Evolutionary conservation across 1,140 invertebrate species (phyloP).

Genomic region (Nautilus pompilius): DNA sequence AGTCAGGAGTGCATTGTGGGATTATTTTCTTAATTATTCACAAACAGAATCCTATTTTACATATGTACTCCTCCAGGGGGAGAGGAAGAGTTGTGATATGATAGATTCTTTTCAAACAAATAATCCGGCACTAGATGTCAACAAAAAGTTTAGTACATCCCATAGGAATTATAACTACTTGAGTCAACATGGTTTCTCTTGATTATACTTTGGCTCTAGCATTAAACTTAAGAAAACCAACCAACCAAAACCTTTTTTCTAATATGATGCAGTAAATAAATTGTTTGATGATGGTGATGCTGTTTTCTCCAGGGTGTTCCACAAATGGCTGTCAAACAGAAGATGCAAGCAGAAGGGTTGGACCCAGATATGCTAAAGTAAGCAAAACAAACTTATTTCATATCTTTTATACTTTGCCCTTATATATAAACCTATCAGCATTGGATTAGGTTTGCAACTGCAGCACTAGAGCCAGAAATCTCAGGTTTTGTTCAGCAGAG

Average conservation of each 20-base stretch:
- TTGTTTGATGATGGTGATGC: not conserved
- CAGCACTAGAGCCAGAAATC: not conserved
- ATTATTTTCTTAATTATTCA: too few relatives aligned
- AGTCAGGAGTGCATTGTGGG: too few relatives aligned
- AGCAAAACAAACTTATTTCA: conserved; percentile 44
- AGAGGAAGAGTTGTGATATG: too few relatives aligned
- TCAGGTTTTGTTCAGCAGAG: not conserved
- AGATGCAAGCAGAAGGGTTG: conserved; percentile 78
- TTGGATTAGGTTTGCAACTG: not conserved
- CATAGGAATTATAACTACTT: too few relatives aligned
- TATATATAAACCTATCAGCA: not conserved
- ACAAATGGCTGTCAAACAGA: conserved; percentile 72
- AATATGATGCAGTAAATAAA: not conserved
- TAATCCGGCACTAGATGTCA: too few relatives aligned
- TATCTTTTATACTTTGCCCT: not conserved
- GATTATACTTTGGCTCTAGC: not conserved
- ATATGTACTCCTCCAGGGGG: too few relatives aligned
- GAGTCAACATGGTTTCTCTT: too few relatives aligned
- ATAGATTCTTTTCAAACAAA: too few relatives aligned
- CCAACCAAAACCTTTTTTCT: not conserved
- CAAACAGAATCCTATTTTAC: too few relatives aligned
- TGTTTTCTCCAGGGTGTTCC: conserved; percentile 64
- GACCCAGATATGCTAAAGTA: conserved; percentile 75
- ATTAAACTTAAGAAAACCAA: not conserved
- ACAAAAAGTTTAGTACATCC: too few relatives aligned